Percentiles rank a stretch among this genome's conserved stretches.
Conservation (phyloP, 2,113 vertebrate genomes). For the Labrus mixtus region DNA sequence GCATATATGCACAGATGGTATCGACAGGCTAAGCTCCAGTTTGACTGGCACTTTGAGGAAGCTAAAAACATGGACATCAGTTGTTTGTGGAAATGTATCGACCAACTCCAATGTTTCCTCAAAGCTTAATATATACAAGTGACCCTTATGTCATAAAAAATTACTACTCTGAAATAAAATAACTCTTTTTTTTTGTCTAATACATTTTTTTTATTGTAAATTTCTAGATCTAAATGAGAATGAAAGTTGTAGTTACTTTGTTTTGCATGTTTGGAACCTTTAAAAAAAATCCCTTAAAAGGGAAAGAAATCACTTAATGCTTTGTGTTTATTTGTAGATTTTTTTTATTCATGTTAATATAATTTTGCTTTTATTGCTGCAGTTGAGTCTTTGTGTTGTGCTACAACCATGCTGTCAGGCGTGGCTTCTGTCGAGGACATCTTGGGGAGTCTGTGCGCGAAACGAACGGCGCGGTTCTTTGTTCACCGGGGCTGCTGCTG, state of each 20-base stretch:
- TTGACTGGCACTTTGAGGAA: conserved; percentile 46
- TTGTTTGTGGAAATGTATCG: conserved; percentile 5
- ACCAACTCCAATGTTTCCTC: conserved; percentile 1
- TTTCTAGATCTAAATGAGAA: not conserved
- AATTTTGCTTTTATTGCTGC: conserved; percentile 7
- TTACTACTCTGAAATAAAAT: conserved; percentile 5
- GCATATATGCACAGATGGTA: conserved; percentile 58
- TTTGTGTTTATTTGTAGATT: not conserved
- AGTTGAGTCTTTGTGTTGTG: conserved; percentile 62
- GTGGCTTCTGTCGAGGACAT: conserved; percentile 78
- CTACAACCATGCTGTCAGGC: conserved; percentile 69
- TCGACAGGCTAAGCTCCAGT: conserved; percentile 22
- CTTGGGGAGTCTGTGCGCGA: conserved; percentile 66
- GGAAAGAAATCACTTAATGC: not conserved
- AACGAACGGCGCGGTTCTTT: conserved; percentile 76
- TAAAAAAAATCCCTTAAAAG: not conserved
- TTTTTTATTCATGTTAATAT: not conserved
- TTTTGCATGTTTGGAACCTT: not conserved
- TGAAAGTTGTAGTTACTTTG: conserved; percentile 41
- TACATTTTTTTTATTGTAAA: not conserved
- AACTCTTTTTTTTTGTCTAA: not conserved
- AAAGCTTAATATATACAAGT: conserved; percentile 13
- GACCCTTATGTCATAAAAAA: conserved; percentile 8
- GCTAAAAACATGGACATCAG: conserved; percentile 45
- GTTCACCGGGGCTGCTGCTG: conserved; percentile 74